Evolutionary conservation across 2,888 invertebrate genomes (phyloP), one percentile per base, ranked within the genome.

Genomic region (Myopa tessellatipennis): DNA sequence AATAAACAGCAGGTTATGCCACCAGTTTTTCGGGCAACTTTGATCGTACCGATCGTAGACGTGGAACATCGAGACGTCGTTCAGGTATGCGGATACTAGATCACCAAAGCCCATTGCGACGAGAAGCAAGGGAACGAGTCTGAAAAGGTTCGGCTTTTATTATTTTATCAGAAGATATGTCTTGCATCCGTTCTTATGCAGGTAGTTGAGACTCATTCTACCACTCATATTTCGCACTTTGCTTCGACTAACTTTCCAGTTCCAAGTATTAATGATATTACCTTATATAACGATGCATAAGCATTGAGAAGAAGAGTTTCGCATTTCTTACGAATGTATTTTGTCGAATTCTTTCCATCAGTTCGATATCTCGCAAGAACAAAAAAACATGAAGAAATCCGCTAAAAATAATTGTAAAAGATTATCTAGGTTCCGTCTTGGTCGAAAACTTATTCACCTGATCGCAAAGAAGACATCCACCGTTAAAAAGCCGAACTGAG

Each of bases 391-490:
- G 85, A 74, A 88, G 79, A 55, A 88, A 88, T 58, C 88, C 88
- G 79, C 88, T 88, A 14, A 0, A 34, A 6, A 12, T n/a, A 55
- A 55, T 55, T 65, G 10, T 65, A 14, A 65, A 38, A 38, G 8
- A 36, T 3, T 12, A 6, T 4, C n/a, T 65, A 34, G 6, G 1
- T 36, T 38, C 8, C 14, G 36, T 38, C 3, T 1, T 38, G 26
- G 12, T 40, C 12, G 1, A 45, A n/a, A 7, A 12, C 3, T 36
- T 18, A 36, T 81, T 79, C 79, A 88, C 88, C 88, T 88, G 52
- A 88, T 88, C 36, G 87, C 86, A 77, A 88, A 88, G 79, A 89
- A 89, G 26, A 87, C 82, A 82, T 89, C 89, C 3, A 89, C 89
- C 6, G 88, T 80, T n/a, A 88, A 78, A 4, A 88, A 87, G 0